A percentile compares a stretch with the other conserved stretches of the same genome.
Conservation (phyloP, 1,140 invertebrate species). For the Cherax quadricarinatus region DNA sequence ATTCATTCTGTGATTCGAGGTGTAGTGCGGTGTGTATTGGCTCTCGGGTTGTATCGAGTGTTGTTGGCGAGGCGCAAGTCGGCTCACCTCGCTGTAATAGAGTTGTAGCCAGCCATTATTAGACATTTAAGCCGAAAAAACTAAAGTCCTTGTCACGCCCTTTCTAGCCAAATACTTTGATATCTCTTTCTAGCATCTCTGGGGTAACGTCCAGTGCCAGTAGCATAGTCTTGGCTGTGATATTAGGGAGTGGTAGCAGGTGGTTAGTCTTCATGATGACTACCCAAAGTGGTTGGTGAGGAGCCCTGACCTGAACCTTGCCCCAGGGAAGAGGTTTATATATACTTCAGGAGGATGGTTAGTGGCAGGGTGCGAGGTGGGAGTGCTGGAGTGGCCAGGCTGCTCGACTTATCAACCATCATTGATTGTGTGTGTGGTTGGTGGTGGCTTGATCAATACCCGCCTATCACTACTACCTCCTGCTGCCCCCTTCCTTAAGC, state of each 20-base stretch:
- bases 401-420: conserved; percentile 50
- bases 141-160: not conserved
- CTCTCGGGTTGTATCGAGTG: not conserved
- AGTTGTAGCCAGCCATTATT: not conserved
- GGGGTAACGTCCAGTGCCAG: not conserved
- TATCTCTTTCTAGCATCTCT: not conserved
- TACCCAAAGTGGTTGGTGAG: not conserved
- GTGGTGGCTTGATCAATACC: conserved; percentile 61
- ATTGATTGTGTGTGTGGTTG: conserved; percentile 62
- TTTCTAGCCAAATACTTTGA: not conserved
- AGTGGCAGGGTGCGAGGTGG: conserved; percentile 4
- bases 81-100: not conserved
- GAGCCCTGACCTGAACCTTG: not conserved
- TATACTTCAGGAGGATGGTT: conserved; percentile 11
- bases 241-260: not conserved
- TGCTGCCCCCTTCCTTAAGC: not conserved
- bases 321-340: not conserved
- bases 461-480: conserved; percentile 14
- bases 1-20: not conserved
- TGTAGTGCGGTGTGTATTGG: not conserved
- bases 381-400: conserved; percentile 36
- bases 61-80: not conserved
- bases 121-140: not conserved
- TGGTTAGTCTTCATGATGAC: not conserved
- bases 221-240: not conserved